Conservation (phyloP, 2,888 invertebrate species). For the Polydrusus tereticollis region DNA sequence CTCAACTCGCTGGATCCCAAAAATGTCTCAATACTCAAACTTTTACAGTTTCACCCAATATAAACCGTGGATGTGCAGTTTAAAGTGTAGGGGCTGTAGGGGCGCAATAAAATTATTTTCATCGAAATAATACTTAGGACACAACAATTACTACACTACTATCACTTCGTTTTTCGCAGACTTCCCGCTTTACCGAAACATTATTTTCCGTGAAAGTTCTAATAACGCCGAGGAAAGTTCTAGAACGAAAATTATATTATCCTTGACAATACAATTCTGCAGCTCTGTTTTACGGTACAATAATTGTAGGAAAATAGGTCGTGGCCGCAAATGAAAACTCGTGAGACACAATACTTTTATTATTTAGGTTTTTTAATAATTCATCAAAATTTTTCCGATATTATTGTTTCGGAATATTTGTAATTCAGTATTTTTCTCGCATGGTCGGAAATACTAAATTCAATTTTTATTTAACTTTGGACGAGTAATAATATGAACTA, state of each 20-base stretch:
- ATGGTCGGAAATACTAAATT: too few relatives aligned
- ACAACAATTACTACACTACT: too few relatives aligned
- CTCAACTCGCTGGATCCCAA: too few relatives aligned
- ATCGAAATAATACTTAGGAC: too few relatives aligned
- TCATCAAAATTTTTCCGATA: background rate
- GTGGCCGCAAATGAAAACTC: slow-evolving; percentile 18
- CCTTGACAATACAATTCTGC: background rate
- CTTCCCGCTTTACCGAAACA: slow-evolving; percentile 6
- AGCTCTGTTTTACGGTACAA: slow-evolving; percentile 26
- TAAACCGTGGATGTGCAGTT: too few relatives aligned
- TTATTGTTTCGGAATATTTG: background rate
- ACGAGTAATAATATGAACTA: too few relatives aligned
- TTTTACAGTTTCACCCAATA: too few relatives aligned
- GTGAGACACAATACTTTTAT: slow-evolving; percentile 7
- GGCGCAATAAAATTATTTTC: too few relatives aligned
- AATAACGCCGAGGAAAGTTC: slow-evolving; percentile 21
- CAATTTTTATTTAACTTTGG: too few relatives aligned
- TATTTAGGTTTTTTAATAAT: background rate
- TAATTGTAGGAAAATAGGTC: slow-evolving; percentile 40
- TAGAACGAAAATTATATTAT: slow-evolving; percentile 32
- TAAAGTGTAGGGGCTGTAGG: too few relatives aligned
- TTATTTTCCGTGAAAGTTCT: slow-evolving; percentile 39
- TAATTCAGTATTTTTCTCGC: too few relatives aligned
- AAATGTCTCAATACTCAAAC: too few relatives aligned
- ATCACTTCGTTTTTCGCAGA: background rate